Base-by-base conservation (phyloP, 1,140 invertebrate species). In the Geopemphigus sp. region DNA sequence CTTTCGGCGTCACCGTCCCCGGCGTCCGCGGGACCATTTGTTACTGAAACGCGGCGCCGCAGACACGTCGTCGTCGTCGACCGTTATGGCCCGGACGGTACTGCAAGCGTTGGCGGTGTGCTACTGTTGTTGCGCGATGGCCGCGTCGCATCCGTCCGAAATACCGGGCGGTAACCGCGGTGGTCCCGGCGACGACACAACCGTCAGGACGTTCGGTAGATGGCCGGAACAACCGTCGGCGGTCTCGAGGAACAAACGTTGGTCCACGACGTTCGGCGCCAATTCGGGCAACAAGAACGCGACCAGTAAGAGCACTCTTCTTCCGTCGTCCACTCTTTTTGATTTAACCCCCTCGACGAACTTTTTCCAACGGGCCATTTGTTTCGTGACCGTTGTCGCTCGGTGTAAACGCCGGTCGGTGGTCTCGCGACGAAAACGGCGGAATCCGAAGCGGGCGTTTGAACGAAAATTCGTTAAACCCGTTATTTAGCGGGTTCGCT, bases 191-290 rank as follows among this genome's bases (percentile, higher is more conserved):
- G 11, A 5, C 56, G 19, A n/a, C 53, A n/a, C 5, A 0, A 32
- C 32, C 39, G 29, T 56, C 45, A 4, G 1, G 24, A 10, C 12
- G 8, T 10, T 50, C 47, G n/a, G 50, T 22, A 1, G 3, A 32
- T 32, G 10, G 8, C 1, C 56, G 56, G 10, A 0, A n/a, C n/a
- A n/a, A 5, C 57, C 74, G 32, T 12, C 57, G 29, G 10, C 56
- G n/a, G 17, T 17, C 5, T n/a, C 29, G 15, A 45, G 74, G 39
- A 59, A 26, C 56, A 78, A 78, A 39, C 61, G 74, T 10, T 78
- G 74, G 74, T 78, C 74, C 54, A 78, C 74, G 32, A 78, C 74
- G 74, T 78, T 78, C 57, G 74, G 74, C 22, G 74, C 24, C 22
- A 78, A 45, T n/a, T 22, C 74, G 54, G 11, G 14, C 32, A 59